Evolutionary conservation across 2,113 vertebrate genomes (phyloP).

Genomic region (Daubentonia madagascariensis): DNA sequence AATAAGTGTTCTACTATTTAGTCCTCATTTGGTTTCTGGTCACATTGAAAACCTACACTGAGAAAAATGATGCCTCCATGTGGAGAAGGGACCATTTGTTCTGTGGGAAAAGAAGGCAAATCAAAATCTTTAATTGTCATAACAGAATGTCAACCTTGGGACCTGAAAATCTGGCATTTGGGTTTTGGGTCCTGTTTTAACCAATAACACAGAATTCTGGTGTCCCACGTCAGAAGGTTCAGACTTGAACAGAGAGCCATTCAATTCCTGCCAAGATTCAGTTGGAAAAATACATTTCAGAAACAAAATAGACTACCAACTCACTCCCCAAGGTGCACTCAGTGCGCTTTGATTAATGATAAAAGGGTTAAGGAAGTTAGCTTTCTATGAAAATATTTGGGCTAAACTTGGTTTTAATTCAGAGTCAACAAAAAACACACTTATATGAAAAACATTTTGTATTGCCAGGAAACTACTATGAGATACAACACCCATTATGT

Average conservation of each 20-base stretch:
- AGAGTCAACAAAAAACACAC: not conserved
- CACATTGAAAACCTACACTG: not conserved
- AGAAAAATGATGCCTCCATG: not conserved
- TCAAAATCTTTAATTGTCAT: not conserved
- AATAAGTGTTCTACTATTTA: not conserved
- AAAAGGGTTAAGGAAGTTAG: not conserved
- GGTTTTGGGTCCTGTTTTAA: not conserved
- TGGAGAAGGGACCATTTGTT: not conserved
- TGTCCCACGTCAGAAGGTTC: not conserved
- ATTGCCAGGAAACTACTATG: not conserved
- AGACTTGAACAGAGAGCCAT: not conserved
- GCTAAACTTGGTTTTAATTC: not conserved
- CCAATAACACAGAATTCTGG: not conserved
- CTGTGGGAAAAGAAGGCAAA: not conserved
- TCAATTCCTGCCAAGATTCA: not conserved
- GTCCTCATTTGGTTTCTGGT: not conserved
- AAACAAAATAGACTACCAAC: not conserved
- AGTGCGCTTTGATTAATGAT: not conserved
- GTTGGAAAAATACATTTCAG: not conserved
- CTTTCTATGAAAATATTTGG: not conserved
- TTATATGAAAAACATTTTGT: not conserved
- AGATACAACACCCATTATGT: not conserved
- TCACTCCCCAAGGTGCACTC: not conserved
- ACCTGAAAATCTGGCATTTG: not conserved
- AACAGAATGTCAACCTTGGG: not conserved